These are phyloP conservation scores for Emydoidea blandingii DNA, from an alignment of 2,797 vertebrate genomes.

Conservation along the genomic window DNA sequence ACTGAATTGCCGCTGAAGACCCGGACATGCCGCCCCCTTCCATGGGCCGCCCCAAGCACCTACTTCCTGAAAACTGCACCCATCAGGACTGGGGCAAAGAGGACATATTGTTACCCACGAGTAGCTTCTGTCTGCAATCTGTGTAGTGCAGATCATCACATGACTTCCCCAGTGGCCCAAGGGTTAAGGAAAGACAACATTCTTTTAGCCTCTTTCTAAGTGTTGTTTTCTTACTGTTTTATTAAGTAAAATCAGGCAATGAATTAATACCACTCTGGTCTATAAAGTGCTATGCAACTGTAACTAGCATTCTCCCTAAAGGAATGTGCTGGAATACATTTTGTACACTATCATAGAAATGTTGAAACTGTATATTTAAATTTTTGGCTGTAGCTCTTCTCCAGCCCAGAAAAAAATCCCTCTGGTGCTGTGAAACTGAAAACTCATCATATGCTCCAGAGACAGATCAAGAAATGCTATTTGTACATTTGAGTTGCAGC, in stretches of 20 bases:
- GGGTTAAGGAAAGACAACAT: background rate
- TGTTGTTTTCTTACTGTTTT: background rate
- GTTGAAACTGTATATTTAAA: constrained; percentile 36
- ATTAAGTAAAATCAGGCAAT: background rate
- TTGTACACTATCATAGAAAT: constrained; percentile 42
- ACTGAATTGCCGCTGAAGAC: too few species aligned
- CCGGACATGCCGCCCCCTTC: too few species aligned
- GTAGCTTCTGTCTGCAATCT: background rate
- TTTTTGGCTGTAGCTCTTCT: constrained; percentile 29
- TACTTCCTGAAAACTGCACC: background rate
- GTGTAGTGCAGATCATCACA: background rate
- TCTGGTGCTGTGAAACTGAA: constrained; percentile 41
- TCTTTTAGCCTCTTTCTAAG: constrained; percentile 35
- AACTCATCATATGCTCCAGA: background rate
- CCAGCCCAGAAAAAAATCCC: constrained; percentile 41
- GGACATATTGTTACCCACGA: background rate
- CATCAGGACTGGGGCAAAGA: background rate
- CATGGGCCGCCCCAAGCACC: too few species aligned
- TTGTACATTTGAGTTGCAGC: background rate
- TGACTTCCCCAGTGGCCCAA: background rate
- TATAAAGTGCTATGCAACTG: constrained; percentile 28
- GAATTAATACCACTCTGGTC: constrained; percentile 23
- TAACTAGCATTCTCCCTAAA: constrained; percentile 29
- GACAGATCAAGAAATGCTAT: accelerated
- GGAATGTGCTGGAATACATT: background rate